A percentile compares a stretch with the other conserved stretches of the same genome.
Conservation (phyloP, 1,140 invertebrate species). For the Drusus annulatus region DNA sequence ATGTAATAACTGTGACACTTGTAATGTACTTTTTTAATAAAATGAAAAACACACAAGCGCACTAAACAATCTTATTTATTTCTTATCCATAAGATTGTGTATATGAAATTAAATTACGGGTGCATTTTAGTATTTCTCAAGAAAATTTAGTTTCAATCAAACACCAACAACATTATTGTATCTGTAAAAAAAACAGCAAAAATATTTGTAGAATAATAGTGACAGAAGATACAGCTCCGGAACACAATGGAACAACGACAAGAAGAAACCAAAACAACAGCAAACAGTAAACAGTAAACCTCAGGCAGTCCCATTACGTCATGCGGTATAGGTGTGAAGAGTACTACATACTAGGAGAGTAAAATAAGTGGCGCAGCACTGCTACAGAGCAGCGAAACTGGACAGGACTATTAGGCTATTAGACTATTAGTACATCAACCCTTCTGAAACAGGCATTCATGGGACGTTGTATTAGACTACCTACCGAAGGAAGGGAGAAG, state of each 20-base stretch:
- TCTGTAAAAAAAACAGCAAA: constrained; percentile 14
- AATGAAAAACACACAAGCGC: constrained; percentile 1
- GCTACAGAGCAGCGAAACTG: neutral
- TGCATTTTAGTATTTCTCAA: neutral
- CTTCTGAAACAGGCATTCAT: constrained; percentile 71
- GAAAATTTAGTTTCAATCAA: constrained; percentile 22
- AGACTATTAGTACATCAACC: constrained; percentile 67
- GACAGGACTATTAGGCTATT: constrained; percentile 1
- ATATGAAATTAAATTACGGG: neutral
- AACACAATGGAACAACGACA: constrained; percentile 18
- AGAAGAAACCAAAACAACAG: neutral
- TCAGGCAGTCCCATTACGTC: constrained; percentile 49
- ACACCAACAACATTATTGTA: constrained; percentile 22
- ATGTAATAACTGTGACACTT: neutral
- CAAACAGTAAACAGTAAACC: constrained; percentile 37
- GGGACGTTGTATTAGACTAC: constrained; percentile 59
- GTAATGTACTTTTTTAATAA: constrained; percentile 7
- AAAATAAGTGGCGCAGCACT: neutral
- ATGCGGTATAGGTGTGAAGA: neutral
- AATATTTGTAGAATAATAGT: neutral
- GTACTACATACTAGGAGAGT: neutral
- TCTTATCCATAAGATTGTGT: neutral
- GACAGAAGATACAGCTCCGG: neutral
- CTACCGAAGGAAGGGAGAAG: constrained; percentile 46
- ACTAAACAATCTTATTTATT: neutral